Base-by-base conservation (phyloP, 2,888 invertebrate species). In the Chirona hameri region DNA sequence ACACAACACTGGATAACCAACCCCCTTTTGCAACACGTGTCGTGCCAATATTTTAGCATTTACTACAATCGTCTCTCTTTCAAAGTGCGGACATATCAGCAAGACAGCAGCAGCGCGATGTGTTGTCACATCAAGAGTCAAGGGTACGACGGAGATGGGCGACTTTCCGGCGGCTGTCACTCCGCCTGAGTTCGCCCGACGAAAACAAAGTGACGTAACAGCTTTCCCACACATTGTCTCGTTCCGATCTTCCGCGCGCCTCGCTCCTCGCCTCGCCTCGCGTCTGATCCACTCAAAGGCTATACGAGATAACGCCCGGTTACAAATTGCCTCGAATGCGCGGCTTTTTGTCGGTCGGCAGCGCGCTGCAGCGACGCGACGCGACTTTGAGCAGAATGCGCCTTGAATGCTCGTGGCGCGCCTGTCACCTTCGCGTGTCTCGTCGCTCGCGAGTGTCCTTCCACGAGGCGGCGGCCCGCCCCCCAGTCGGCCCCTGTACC, bases 181-280 rank as follows among this genome's bases (percentile, higher is more conserved):
- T 27, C 29, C 29, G n/a, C 4, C 15, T 14, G 69, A 69, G 65
- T 15, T 7, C 29, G 27, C 1, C n/a, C 29, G 27, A 9, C n/a
- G 69, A 69, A 69, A 69, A 69, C 69, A 69, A 9, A 69, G 69
- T 69, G 69, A 69, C 69, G 69, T 69, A 69, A 69, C 69, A 69
- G 29, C 69, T 29, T 69, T 69, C 69, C 69, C 69, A 69, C 69
- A 15, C 69, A 69, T 69, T 69, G 69, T 69, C 69, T 4, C 12
- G 3, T 14, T 29, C 29, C 69, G 29, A 29, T 15, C 29, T 29
- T 29, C 15, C 27, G 9, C 4, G 12, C 7, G n/a, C n/a, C n/a
- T n/a, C n/a, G n/a, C n/a, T n/a, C n/a, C n/a, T n/a, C n/a, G 27
- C 12, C 10, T 15, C 10, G 4, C 69, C 29, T 29, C 27, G 29